A percentile compares a stretch with the other conserved stretches of the same genome.
phyloP scores from a whole-genome alignment of 2,888 invertebrate genomes.

The Pachycephus smyrnensis region DNA sequence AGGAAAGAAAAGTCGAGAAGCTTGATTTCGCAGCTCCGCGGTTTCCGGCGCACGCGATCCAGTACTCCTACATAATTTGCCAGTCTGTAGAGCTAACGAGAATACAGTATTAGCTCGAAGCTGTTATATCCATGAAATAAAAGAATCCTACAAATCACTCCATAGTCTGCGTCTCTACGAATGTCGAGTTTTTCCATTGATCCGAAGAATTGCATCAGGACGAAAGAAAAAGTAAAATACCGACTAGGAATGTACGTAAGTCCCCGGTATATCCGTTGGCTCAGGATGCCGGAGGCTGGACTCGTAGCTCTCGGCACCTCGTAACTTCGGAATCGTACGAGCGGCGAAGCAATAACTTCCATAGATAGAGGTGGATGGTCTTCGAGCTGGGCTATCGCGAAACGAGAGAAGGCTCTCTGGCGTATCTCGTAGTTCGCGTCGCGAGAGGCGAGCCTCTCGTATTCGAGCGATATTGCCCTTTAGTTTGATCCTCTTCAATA shows the following conservation, averaged over 20 bases:
- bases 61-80: slow-evolving; percentile 32
- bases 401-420: slow-evolving; percentile 66
- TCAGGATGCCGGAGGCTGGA: background rate
- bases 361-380: slow-evolving; percentile 28
- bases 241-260: background rate
- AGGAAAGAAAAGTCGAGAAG: background rate
- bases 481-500: background rate
- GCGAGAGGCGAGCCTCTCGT: background rate
- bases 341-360: slow-evolving; percentile 39
- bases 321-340: slow-evolving; percentile 6
- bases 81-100: background rate
- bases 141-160: background rate
- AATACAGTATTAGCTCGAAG: background rate
- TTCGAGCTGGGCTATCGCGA: slow-evolving; percentile 55
- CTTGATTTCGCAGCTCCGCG: slow-evolving; percentile 44
- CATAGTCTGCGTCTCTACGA: background rate
- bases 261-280: background rate
- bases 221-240: background rate
- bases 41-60: slow-evolving; percentile 64
- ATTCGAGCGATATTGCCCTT: background rate
- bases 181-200: background rate
- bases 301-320: slow-evolving; percentile 16
- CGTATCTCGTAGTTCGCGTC: slow-evolving; percentile 48
- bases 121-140: background rate
- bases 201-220: background rate